Conservation (phyloP, 2,888 invertebrate genomes). For the Callyntrura guangdongensis region DNA sequence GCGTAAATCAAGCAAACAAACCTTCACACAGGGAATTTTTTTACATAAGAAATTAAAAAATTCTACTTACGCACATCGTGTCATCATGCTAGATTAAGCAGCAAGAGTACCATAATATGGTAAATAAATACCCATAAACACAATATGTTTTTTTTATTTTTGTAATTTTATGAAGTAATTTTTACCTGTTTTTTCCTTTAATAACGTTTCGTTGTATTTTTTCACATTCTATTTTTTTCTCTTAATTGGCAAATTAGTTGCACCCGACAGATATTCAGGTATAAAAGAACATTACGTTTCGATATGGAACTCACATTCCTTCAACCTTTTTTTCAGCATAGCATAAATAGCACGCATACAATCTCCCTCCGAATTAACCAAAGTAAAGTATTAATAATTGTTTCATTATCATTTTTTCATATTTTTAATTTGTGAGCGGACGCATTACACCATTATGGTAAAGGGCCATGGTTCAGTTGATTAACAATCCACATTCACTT, state of each 20-base stretch:
- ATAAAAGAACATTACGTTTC: neutral
- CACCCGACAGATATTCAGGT: neutral
- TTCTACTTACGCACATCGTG: neutral
- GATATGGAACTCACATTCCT: neutral
- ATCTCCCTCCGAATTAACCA: conserved; percentile 4
- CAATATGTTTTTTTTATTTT: neutral
- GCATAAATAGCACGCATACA: neutral
- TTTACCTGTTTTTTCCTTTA: conserved; percentile 19
- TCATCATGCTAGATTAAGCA: conserved; percentile 51
- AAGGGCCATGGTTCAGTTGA: neutral
- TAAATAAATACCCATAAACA: neutral
- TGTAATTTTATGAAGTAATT: conserved; percentile 26
- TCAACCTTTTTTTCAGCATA: too few relatives aligned
- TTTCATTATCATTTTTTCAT: conserved; percentile 40
- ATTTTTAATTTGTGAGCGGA: conserved; percentile 28
- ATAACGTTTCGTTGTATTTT: conserved; percentile 19
- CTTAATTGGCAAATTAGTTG: conserved; percentile 6
- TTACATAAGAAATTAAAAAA: conserved; percentile 3
- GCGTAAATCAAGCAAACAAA: conserved; percentile 9
- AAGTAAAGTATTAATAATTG: conserved; percentile 12
- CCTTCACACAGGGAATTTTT: conserved; percentile 18
- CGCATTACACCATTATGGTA: neutral
- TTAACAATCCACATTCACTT: neutral
- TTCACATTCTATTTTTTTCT: conserved; percentile 13
- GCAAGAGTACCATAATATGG: neutral